Conservation (phyloP, 2,888 invertebrate genomes). For the Heliconius cydno region DNA sequence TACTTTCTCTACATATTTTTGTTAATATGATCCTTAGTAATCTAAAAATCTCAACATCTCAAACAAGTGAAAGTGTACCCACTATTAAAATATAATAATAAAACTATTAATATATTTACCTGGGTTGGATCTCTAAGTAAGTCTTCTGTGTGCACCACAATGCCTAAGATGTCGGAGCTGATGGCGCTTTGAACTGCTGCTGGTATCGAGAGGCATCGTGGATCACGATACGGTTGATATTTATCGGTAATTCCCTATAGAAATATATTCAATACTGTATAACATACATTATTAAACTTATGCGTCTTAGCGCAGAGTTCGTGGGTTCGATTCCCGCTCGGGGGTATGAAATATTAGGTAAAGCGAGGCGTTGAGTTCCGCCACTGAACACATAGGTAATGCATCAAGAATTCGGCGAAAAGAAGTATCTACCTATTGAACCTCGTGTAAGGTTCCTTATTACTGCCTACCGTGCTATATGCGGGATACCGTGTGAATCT, state of each 20-base stretch:
- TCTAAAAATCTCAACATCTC: too few relatives aligned
- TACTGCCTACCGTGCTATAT: not conserved
- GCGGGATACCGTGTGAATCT: not conserved
- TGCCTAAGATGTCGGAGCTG: constrained; percentile 92
- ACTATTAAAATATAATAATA: not conserved
- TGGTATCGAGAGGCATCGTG: constrained; percentile 90
- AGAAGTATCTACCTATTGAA: too few relatives aligned
- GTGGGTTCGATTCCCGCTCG: not conserved
- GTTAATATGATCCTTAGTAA: too few relatives aligned
- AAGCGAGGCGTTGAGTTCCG: not conserved
- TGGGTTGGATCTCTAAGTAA: constrained; percentile 91
- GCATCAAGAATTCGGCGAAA: too few relatives aligned
- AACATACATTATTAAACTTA: not conserved
- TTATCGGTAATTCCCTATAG: constrained; percentile 71
- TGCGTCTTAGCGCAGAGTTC: not conserved
- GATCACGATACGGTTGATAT: constrained; percentile 93
- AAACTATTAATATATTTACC: constrained; percentile 69
- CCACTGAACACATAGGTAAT: not conserved
- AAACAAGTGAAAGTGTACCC: too few relatives aligned
- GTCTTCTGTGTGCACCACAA: constrained; percentile 97
- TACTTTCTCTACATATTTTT: too few relatives aligned
- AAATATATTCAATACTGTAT: constrained; percentile 1
- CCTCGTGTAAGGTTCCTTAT: too few relatives aligned
- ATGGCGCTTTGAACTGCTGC: constrained; percentile 92
- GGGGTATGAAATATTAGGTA: not conserved